Base-by-base conservation (phyloP, 2,113 vertebrate genomes). In the Apeltes quadracus region DNA sequence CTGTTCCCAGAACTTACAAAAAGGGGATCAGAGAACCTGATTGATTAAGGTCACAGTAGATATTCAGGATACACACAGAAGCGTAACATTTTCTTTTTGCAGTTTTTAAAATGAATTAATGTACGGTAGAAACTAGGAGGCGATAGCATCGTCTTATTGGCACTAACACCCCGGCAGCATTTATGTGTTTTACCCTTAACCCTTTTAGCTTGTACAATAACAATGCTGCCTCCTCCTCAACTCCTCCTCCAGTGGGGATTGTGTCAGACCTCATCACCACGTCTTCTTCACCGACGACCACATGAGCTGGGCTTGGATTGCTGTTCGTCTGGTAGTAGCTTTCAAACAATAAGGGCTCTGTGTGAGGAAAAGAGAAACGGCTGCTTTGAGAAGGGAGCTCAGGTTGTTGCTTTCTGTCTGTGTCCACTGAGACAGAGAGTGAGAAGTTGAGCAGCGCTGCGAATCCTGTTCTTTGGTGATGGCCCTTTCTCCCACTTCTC, bases 311-410 rank as follows among this genome's bases (percentile, higher is more conserved):
- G 67, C 84, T 61, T 34, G 32, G 32, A 9, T 84, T 87, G 29
- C 29, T 51, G 7, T 76, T 65, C 68, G 2, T 76, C 18, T 87
- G 85, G 8, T 95, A 93, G 76, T 92, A 97, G 81, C 91, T 95
- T 90, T 96, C 94, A 22, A 95, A 98, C 7, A 91, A 70, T 38
- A 97, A 87, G 0, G 94, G 94, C 22, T 90, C 97, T 98, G 90
- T 59, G 3, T n/a, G 34, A 51, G 32, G 58, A 61, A 68, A 66
- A 55, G 18, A 70, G 55, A 65, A 83, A 55, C 20, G 66, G 64
- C 22, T 76, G 2, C 54, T 57, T 68, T 16, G 16, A 56, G 39
- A 61, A 72, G 59, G 34, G 65, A 50, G 64, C 12, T 32, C 1
- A 29, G 16, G 20, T 32, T n/a, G 3, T 51, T 51, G 15, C 5